A percentile compares a stretch with the other conserved stretches of the same genome.
phyloP scores from a whole-genome alignment of 1,140 invertebrate genomes.

The Apis florea region DNA sequence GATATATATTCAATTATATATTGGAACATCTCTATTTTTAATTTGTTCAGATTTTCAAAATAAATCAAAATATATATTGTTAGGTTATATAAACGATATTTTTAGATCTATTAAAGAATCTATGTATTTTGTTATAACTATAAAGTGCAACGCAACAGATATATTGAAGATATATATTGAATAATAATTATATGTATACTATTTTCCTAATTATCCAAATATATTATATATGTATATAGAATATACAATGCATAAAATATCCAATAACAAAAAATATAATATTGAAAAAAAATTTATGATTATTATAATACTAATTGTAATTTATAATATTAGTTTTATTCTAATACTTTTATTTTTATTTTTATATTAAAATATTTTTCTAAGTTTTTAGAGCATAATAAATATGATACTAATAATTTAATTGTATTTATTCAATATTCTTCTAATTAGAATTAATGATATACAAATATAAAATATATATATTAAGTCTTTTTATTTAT shows the following conservation, averaged over 20 bases:
- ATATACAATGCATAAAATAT: constrained; percentile 1
- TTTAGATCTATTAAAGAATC: constrained; percentile 57
- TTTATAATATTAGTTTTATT: background rate
- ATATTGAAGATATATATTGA: constrained; percentile 22
- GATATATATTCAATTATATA: constrained; percentile 9
- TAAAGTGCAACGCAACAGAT: background rate
- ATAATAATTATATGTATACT: constrained; percentile 49
- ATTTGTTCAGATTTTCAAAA: background rate
- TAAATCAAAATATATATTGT: constrained; percentile 14
- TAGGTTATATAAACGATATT: constrained; percentile 63
- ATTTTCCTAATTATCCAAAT: constrained; percentile 46
- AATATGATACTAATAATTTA: background rate
- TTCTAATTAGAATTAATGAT: background rate
- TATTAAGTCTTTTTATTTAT: background rate
- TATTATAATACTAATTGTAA: background rate
- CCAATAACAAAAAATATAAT: background rate
- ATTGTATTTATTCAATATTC: background rate
- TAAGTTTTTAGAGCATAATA: background rate
- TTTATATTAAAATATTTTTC: background rate
- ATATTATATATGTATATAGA: constrained; percentile 40
- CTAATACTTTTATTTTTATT: background rate
- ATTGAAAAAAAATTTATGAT: constrained; percentile 4
- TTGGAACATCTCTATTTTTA: constrained; percentile 41
- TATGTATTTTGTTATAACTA: constrained; percentile 58
- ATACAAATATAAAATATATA: background rate